Evolutionary conservation across 1,140 invertebrate species (phyloP), one percentile per base, ranked within the genome.

Genomic region (Chironomus tepperi): DNA sequence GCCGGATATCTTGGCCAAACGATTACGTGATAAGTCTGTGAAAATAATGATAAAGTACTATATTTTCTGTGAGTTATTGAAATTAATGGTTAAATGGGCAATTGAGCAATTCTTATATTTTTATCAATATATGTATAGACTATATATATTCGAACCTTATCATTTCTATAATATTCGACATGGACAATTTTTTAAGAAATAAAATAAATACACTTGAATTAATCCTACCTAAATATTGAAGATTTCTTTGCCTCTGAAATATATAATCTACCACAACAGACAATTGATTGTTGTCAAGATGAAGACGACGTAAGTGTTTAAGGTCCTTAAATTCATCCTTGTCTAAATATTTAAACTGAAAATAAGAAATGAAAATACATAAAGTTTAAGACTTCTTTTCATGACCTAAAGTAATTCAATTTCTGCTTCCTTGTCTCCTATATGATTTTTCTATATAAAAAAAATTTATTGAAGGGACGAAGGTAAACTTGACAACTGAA

Each of bases 261-360:
- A 90, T 90, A 76, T 88, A 84, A 79, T 93, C 90, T 21, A 90
- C 84, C 43, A 92, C 84, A 5, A 91, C 89, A 3, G 90, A 89
- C 73, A 93, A 81, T 79, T 90, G 87, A 83, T 93, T 94, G 42
- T 91, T 90, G 78, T 93, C 90, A 76, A 93, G 83, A 77, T 85
- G 84, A 72, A 94, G 84, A 77, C 86, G 86, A 77, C 87, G 87
- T 57, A 94, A 82, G 75, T 86, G 86, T 78, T 87, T 87, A 75
- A 92, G 83, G 79, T 89, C 88, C 75, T 85, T 85, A 78, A 92
- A 91, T 78, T 90, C 89, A 78, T 93, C 91, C 18, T 88, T 83
- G 76, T 88, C 87, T 72, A 94, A 81, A 82, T 91, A 91, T 81
- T 91, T 90, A 77, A 94, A 90, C 76, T 87, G 81, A 79, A 75